A percentile compares a stretch with the other conserved stretches of the same genome.
These are phyloP conservation scores for Solenopsis fugax DNA, from an alignment of 1,140 invertebrate species.

Conservation along the genomic window DNA sequence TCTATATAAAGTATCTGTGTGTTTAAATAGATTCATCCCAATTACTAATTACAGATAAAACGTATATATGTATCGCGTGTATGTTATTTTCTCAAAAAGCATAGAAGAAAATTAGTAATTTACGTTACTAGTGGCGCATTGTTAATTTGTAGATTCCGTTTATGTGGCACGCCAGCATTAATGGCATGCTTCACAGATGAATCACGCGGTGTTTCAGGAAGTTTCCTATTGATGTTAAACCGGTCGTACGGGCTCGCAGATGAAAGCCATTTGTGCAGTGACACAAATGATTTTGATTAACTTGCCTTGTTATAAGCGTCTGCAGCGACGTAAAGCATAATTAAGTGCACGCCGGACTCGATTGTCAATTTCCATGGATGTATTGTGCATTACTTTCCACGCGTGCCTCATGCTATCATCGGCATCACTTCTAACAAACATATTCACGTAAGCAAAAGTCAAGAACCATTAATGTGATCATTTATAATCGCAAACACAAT, in stretches of 20 bases:
- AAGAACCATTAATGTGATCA: conserved; percentile 29
- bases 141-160: conserved; percentile 51
- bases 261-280: conserved; percentile 63
- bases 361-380: conserved; percentile 61
- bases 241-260: conserved; percentile 35
- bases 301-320: conserved; percentile 63
- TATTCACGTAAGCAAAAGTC: conserved; percentile 48
- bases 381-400: conserved; percentile 56
- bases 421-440: conserved; percentile 48
- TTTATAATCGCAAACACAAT: conserved; percentile 46
- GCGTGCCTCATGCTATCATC: conserved; percentile 52
- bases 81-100: neutral
- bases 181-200: conserved; percentile 37
- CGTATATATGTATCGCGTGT: neutral
- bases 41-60: neutral
- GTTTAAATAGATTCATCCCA: neutral
- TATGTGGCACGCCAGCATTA: conserved; percentile 26
- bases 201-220: conserved; percentile 60
- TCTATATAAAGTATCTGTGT: neutral
- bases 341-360: conserved; percentile 55
- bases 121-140: conserved; percentile 33
- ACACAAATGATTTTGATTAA: conserved; percentile 70
- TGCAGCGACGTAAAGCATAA: conserved; percentile 59
- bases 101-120: conserved; percentile 40
- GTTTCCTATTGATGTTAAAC: conserved; percentile 58